Evolutionary conservation across 2,113 vertebrate species (phyloP).

Genomic region (Melanocharis versteri): DNA sequence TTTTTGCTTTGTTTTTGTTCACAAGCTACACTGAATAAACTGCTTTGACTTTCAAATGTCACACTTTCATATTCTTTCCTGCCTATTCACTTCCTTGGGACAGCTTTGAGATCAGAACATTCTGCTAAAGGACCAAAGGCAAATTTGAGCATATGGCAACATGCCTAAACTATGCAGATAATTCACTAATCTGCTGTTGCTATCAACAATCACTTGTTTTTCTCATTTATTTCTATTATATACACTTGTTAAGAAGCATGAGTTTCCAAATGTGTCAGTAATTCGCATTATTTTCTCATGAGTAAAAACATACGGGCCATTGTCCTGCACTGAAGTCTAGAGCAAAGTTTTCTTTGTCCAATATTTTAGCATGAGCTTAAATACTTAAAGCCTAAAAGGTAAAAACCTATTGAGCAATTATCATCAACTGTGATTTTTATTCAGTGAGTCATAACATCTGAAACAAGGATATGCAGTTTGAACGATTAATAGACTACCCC

Average conservation of each 20-base stretch:
- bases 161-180: background rate
- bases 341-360: background rate
- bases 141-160: background rate
- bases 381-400: background rate
- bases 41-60: background rate
- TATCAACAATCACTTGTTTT: background rate
- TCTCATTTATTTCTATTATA: background rate
- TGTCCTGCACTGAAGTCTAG: background rate
- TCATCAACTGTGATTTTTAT: background rate
- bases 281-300: background rate
- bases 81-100: background rate
- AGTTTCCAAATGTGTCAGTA: background rate
- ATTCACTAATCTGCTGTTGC: background rate
- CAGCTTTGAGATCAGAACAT: background rate
- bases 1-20: background rate
- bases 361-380: background rate
- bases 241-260: background rate
- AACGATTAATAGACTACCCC: background rate
- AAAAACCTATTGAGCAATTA: background rate
- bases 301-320: background rate
- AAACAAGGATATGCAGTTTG: background rate
- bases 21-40: background rate
- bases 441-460: background rate
- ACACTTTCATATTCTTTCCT: background rate
- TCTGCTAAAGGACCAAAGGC: background rate